Evolutionary conservation across 2,888 invertebrate genomes (phyloP), one percentile per base, ranked within the genome.

Genomic region (Ceraclea dissimilis): DNA sequence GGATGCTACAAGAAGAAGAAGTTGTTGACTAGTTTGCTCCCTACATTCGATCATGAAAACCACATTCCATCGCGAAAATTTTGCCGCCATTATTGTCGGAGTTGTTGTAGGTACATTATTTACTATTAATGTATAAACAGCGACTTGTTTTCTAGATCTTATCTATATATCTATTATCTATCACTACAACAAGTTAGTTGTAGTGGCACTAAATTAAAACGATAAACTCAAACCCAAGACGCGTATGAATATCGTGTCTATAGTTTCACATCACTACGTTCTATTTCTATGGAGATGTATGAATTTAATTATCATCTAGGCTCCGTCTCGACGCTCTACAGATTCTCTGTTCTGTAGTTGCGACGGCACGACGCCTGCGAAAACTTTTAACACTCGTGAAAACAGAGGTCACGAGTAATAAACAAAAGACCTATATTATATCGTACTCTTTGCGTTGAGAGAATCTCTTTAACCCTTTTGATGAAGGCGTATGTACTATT

Each of bases 61-160:
- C 19, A 26, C 21, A 49, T 49, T 49, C 49, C 49, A 26, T 11
- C 26, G 26, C 26, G 49, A 49, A 49, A 49, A 49, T 19, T 47
- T 47, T 47, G 39, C 47, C 19, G 19, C 19, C 47, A 19, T 47
- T 16, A 39, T n/a, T 39, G n/a, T n/a, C n/a, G n/a, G n/a, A n/a
- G n/a, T n/a, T n/a, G n/a, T n/a, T n/a, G n/a, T n/a, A 47, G 19
- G 10, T 17, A 19, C 18, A 47, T 43, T 43, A 18, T n/a, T n/a
- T n/a, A n/a, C n/a, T n/a, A n/a, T n/a, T n/a, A n/a, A n/a, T n/a
- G n/a, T n/a, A n/a, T 16, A 47, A 47, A 47, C 47, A 18, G 13
- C 19, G 19, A 19, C 5, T 47, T 47, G 39, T 39, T 39, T 39
- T 39, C n/a, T 39, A n/a, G n/a, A n/a, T n/a, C n/a, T n/a, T n/a